Percentiles rank a stretch among this genome's conserved stretches.
Evolutionary conservation across 2,113 vertebrate genomes (phyloP).

Genomic region (Brienomyrus longianalis): DNA sequence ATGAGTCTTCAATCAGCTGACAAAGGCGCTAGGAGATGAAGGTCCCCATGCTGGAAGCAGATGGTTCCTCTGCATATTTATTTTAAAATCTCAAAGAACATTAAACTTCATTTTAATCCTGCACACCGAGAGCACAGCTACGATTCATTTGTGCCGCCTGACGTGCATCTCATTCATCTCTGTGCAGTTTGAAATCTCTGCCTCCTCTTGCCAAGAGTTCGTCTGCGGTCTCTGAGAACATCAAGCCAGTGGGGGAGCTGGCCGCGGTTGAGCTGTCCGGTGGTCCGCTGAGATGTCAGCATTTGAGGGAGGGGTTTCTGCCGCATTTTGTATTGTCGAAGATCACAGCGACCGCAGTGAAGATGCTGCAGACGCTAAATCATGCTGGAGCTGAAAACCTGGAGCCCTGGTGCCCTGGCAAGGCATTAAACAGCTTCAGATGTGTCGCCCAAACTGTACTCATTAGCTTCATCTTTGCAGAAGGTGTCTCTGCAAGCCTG

Average conservation of each 20-base stretch:
- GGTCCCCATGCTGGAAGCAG: conserved; percentile 18
- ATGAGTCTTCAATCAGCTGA: background rate
- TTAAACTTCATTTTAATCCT: conserved; percentile 21
- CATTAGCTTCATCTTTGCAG: background rate
- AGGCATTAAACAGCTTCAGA: background rate
- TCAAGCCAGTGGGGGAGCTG: background rate
- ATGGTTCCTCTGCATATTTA: conserved; percentile 24
- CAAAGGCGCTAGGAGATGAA: conserved; percentile 11
- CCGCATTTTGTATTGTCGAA: background rate
- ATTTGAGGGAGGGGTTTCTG: background rate
- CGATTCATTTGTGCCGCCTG: conserved; percentile 30
- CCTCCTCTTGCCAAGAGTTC: conserved; percentile 43
- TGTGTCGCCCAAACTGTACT: background rate
- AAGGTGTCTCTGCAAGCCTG: background rate
- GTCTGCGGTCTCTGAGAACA: conserved; percentile 16
- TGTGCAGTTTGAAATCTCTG: conserved; percentile 29
- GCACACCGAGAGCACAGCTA: background rate
- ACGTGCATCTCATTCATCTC: conserved; percentile 32
- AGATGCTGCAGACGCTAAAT: background rate
- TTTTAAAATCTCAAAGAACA: conserved; percentile 23
- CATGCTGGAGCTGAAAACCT: background rate
- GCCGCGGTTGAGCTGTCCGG: background rate
- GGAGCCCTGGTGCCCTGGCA: background rate
- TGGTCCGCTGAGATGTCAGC: background rate
- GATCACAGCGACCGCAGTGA: background rate